phyloP scores from a whole-genome alignment of 2,888 invertebrate genomes.

The Meteorus cinctellus region DNA sequence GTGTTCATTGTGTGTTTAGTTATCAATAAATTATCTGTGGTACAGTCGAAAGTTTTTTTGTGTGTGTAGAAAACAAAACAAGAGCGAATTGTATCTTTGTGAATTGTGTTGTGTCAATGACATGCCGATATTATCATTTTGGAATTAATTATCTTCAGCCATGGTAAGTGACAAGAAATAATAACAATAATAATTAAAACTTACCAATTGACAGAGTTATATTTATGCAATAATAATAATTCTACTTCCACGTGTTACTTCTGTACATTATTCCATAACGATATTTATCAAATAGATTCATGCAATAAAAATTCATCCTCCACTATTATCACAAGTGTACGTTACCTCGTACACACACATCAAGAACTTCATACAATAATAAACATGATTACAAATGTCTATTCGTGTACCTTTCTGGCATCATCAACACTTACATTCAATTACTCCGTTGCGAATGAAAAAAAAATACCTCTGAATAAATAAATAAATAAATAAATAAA shows the following conservation, averaged over 20 bases:
- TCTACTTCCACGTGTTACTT: too few species aligned
- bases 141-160: constrained; percentile 50
- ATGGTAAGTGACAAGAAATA: constrained; percentile 48
- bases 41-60: background rate
- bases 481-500: background rate
- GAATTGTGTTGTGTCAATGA: constrained; percentile 23
- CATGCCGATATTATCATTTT: constrained; percentile 49
- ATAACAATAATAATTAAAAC: background rate
- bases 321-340: constrained; percentile 1
- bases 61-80: background rate
- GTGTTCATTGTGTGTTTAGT: background rate
- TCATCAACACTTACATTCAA: background rate
- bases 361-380: background rate
- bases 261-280: background rate
- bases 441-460: background rate
- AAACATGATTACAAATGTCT: background rate
- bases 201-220: too few species aligned
- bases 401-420: background rate
- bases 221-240: too few species aligned
- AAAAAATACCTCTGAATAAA: background rate
- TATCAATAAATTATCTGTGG: background rate
- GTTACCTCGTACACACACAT: background rate
- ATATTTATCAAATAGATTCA: background rate
- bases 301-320: background rate
- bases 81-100: constrained; percentile 17